These are phyloP conservation scores for Diabrotica balteata DNA, from an alignment of 2,888 invertebrate genomes.

Conservation along the genomic window DNA sequence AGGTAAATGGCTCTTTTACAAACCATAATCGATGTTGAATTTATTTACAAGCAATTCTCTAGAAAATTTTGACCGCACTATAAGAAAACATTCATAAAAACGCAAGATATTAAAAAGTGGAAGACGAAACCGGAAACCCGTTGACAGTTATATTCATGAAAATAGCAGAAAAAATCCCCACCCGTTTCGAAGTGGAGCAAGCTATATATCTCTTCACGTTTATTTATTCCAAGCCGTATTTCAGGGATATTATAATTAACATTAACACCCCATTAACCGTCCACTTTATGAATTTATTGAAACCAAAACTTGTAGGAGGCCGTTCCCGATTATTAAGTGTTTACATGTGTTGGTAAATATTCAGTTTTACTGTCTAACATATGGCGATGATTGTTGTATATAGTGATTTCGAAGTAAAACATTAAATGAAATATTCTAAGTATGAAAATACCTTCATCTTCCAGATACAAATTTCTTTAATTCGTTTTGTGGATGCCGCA, in stretches of 20 bases:
- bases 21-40: too few species aligned
- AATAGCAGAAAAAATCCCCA: conserved; percentile 36
- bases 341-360: conserved; percentile 16
- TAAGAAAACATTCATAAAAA: conserved; percentile 28
- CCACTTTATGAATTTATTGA: conserved; percentile 28
- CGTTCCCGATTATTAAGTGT: conserved; percentile 18
- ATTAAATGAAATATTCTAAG: too few species aligned
- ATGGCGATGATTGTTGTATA: too few species aligned
- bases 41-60: too few species aligned
- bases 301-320: conserved; percentile 17
- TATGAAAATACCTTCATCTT: too few species aligned
- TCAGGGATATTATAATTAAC: conserved; percentile 33
- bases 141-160: conserved; percentile 44
- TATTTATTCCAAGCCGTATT: conserved; percentile 32
- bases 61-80: neutral
- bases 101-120: conserved; percentile 41
- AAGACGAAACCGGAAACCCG: conserved; percentile 44
- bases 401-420: too few species aligned
- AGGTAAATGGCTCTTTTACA: too few species aligned
- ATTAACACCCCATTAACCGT: conserved; percentile 35
- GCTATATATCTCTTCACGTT: conserved; percentile 31
- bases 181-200: conserved; percentile 29
- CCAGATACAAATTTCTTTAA: too few species aligned
- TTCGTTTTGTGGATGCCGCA: too few species aligned
- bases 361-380: neutral